Evolutionary conservation across 2,797 vertebrate genomes (phyloP).

Genomic region (Enteromius mattozi): DNA sequence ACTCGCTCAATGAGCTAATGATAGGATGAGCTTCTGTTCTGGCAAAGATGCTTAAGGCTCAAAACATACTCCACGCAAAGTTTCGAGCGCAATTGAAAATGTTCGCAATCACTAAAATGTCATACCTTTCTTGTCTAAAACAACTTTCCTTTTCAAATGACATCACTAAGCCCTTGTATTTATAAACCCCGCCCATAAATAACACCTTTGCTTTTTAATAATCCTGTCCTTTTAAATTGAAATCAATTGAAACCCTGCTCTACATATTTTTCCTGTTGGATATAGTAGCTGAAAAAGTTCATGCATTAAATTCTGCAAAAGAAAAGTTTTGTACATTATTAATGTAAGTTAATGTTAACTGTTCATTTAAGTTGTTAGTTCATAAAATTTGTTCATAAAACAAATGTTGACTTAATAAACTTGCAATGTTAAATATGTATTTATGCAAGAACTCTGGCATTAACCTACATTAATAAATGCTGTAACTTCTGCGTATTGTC

Average conservation of each 20-base stretch:
- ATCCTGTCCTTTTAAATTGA: background rate
- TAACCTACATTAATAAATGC: no score
- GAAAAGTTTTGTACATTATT: background rate
- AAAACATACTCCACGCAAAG: background rate
- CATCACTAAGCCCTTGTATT: background rate
- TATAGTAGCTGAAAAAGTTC: background rate
- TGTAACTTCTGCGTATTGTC: no score
- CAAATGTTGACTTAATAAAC: background rate
- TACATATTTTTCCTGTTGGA: background rate
- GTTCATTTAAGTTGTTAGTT: background rate
- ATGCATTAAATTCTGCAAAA: background rate
- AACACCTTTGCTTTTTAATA: background rate
- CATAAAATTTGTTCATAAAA: background rate
- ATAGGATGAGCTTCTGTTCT: constrained; percentile 51
- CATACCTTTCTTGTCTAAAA: constrained; percentile 41
- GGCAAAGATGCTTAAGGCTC: constrained; percentile 47
- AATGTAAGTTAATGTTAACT: background rate
- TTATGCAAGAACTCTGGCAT: background rate
- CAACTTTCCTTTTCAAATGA: background rate
- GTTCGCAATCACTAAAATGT: constrained; percentile 63
- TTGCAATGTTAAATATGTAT: background rate
- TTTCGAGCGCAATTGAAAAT: constrained; percentile 62
- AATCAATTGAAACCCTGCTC: background rate
- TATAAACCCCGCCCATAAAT: background rate
- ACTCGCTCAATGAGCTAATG: constrained; percentile 45